Percentiles rank a stretch among this genome's conserved stretches.
These are phyloP conservation scores for Scarus forsteni DNA, from an alignment of 2,797 vertebrate species.

Conservation along the genomic window DNA sequence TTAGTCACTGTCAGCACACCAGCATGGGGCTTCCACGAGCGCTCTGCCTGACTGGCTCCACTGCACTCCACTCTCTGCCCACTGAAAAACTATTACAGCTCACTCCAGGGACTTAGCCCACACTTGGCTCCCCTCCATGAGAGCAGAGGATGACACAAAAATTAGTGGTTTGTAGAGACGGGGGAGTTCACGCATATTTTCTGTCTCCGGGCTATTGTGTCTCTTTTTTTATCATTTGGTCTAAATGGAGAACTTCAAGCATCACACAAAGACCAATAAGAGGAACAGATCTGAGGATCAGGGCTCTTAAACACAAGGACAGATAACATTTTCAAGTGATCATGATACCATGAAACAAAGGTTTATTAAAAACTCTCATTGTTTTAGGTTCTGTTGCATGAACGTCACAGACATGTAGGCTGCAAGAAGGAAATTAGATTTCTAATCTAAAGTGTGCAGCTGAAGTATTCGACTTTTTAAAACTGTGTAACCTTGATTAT, in stretches of 20 bases:
- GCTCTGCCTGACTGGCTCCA: constrained; percentile 57
- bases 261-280: constrained; percentile 33
- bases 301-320: constrained; percentile 66
- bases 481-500: constrained; percentile 53
- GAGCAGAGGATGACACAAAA: constrained; percentile 51
- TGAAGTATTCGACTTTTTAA: constrained; percentile 28
- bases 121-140: constrained; percentile 67
- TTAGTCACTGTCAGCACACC: constrained; percentile 68
- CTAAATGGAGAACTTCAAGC: constrained; percentile 47
- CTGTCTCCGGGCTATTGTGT: constrained; percentile 52
- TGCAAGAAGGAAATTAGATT: constrained; percentile 54
- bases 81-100: constrained; percentile 73
- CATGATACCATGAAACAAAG: constrained; percentile 28
- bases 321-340: constrained; percentile 72
- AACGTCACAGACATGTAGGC: constrained; percentile 31
- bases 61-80: constrained; percentile 61
- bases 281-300: constrained; percentile 19
- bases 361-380: constrained; percentile 68
- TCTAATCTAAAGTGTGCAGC: constrained; percentile 60
- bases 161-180: constrained; percentile 48
- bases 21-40: constrained; percentile 56
- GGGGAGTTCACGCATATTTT: constrained; percentile 40
- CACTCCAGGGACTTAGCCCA: constrained; percentile 61
- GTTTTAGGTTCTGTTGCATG: constrained; percentile 46
- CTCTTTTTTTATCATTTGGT: constrained; percentile 43